Evolutionary conservation across 2,888 invertebrate species (phyloP).

Genomic region (Eutolmus rufibarbis): DNA sequence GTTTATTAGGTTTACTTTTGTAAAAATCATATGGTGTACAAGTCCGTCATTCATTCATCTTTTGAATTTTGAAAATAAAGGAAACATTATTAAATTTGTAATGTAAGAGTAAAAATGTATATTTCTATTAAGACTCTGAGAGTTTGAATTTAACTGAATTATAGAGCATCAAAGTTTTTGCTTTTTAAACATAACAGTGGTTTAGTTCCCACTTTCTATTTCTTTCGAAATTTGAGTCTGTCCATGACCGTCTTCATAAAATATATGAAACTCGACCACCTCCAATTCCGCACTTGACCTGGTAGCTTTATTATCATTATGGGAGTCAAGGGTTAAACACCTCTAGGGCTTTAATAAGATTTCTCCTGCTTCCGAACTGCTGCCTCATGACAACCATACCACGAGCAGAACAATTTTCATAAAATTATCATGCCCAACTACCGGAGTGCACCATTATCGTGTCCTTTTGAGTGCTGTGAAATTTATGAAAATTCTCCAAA

Average conservation of each 20-base stretch:
- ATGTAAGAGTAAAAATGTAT: no score
- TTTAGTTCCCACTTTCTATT: not conserved
- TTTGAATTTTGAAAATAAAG: no score
- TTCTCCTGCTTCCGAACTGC: not conserved
- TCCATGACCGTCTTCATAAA: not conserved
- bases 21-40: no score
- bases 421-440: not conserved
- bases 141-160: no score
- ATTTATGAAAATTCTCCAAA: not conserved
- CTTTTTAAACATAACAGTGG: no score
- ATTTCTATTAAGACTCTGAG: no score
- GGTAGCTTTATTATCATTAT: not conserved
- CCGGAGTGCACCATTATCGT: not conserved
- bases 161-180: not conserved
- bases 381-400: not conserved
- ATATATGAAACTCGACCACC: not conserved
- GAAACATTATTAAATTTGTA: no score
- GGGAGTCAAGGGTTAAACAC: not conserved
- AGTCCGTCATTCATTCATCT: no score
- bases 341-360: not conserved
- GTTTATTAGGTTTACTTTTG: no score
- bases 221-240: not conserved
- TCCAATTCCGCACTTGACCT: not conserved
- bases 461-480: not conserved
- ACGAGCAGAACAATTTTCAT: not conserved